These are phyloP conservation scores for Anseranas semipalmata DNA, from an alignment of 2,113 vertebrate genomes.

Conservation along the genomic window DNA sequence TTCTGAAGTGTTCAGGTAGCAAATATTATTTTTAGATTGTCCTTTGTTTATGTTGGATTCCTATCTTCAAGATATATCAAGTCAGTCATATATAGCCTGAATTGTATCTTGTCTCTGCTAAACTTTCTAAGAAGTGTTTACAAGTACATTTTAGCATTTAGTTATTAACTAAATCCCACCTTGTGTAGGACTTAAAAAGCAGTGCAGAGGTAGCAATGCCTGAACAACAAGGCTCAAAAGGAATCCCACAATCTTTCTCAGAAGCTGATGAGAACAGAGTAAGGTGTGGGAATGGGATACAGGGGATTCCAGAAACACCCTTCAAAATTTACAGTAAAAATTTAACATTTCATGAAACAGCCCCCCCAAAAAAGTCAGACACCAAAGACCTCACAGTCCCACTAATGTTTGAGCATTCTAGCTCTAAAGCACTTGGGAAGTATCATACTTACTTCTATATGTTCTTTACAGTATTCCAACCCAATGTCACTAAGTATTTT, in stretches of 20 bases:
- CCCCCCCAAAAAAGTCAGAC: background rate
- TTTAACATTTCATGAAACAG: background rate
- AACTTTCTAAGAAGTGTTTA: background rate
- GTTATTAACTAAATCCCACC: background rate
- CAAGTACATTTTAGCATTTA: background rate
- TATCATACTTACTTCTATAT: constrained; percentile 90
- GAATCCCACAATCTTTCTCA: background rate
- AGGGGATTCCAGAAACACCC: background rate
- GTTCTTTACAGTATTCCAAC: constrained; percentile 97
- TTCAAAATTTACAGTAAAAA: background rate
- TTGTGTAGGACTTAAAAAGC: background rate
- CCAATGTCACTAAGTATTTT: constrained; percentile 98
- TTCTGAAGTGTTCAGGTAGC: background rate
- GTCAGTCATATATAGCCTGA: background rate
- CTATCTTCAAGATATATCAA: background rate
- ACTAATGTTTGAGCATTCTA: background rate
- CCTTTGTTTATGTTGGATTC: too few relatives aligned
- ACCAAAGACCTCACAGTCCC: background rate
- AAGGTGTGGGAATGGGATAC: background rate
- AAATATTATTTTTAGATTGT: background rate
- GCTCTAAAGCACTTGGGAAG: constrained; percentile 41
- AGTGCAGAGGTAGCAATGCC: background rate
- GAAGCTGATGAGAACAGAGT: background rate
- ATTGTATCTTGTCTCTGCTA: background rate
- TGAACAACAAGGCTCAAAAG: background rate